A percentile compares a stretch with the other conserved stretches of the same genome.
Evolutionary conservation across 2,113 vertebrate species (phyloP).

Genomic region (Eptatretus burgeri): DNA sequence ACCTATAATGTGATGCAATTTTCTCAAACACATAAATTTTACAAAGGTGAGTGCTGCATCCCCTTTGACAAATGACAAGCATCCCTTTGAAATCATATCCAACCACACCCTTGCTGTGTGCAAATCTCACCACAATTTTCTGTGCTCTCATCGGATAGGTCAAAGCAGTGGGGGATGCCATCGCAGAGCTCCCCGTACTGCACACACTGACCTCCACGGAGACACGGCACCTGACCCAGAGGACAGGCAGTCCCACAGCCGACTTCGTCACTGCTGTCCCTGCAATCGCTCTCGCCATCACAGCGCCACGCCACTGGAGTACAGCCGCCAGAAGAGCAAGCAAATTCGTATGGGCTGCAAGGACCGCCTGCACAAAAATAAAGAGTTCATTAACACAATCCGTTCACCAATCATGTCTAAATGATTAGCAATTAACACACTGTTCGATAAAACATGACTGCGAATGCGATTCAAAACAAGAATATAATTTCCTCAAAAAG

Average conservation of each 20-base stretch:
- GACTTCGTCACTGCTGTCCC: slow-evolving; percentile 31
- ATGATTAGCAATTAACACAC: too few species aligned
- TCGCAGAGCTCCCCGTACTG: slow-evolving; percentile 26
- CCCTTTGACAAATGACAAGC: too few species aligned
- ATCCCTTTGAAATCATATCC: too few species aligned
- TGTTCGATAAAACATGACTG: too few species aligned
- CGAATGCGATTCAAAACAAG: too few species aligned
- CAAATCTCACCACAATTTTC: slow-evolving; percentile 23
- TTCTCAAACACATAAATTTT: too few species aligned
- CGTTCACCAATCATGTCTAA: too few species aligned
- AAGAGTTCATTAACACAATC: too few species aligned
- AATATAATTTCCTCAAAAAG: too few species aligned
- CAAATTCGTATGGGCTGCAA: slow-evolving; percentile 29
- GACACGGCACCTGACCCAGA: background rate
- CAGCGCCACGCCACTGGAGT: slow-evolving; percentile 40
- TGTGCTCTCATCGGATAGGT: slow-evolving; percentile 22
- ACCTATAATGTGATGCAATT: too few species aligned
- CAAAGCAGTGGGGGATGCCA: slow-evolving; percentile 19
- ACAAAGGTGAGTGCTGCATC: too few species aligned
- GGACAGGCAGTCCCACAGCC: slow-evolving; percentile 16
- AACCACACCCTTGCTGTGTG: too few species aligned
- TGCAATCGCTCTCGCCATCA: slow-evolving; percentile 42
- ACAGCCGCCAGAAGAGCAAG: slow-evolving; percentile 28
- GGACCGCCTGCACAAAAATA: slow-evolving; percentile 16
- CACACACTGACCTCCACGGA: slow-evolving; percentile 21